phyloP scores from a whole-genome alignment of 1,140 invertebrate species.

The Berghia stephanieae region DNA sequence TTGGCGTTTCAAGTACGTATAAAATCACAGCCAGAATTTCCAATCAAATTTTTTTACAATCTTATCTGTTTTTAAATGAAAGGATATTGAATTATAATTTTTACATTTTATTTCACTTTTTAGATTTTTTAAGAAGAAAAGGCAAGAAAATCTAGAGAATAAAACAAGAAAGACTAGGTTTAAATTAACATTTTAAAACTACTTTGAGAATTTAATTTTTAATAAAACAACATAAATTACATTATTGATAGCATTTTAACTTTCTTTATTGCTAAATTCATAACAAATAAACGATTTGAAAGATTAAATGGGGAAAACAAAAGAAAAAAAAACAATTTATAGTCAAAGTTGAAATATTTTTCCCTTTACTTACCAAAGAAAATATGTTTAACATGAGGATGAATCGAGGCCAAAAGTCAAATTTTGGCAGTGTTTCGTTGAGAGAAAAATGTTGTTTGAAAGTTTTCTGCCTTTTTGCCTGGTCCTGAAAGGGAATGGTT shows the following conservation, averaged over 20 bases:
- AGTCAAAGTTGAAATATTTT: neutral
- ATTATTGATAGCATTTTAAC: neutral
- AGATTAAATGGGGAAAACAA: neutral
- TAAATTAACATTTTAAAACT: neutral
- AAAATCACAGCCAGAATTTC: no score
- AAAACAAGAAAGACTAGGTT: neutral
- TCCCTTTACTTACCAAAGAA: slow-evolving; percentile 74
- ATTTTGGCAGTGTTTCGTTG: slow-evolving; percentile 76
- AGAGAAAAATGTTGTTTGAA: slow-evolving; percentile 80
- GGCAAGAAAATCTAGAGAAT: neutral
- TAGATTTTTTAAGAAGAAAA: no score
- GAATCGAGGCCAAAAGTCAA: slow-evolving; percentile 76
- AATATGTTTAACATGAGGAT: slow-evolving; percentile 80
- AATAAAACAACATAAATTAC: neutral
- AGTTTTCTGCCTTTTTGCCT: slow-evolving; percentile 70
- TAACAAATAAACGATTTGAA: neutral
- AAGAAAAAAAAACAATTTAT: neutral
- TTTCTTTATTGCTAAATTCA: neutral
- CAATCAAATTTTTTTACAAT: no score
- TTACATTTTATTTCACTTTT: no score
- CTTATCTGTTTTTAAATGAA: no score
- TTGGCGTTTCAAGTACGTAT: no score
- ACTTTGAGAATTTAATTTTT: neutral
- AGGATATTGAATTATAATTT: no score
- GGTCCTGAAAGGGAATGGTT: slow-evolving; percentile 71